Conservation (phyloP, 2,888 invertebrate species). For the Parnassius smintheus region DNA sequence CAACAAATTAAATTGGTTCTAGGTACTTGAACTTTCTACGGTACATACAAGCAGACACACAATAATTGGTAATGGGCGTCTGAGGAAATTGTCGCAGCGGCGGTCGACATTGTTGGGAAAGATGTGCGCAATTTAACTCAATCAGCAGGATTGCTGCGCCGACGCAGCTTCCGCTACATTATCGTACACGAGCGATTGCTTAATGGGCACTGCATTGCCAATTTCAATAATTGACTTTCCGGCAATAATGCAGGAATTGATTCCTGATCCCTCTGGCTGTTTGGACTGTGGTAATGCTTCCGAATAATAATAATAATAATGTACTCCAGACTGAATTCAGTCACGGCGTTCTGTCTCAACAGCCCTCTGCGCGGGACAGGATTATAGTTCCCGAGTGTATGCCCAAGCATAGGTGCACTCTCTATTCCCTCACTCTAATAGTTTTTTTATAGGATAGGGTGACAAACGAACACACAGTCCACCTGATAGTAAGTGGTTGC, state of each 20-base stretch:
- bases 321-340: no score
- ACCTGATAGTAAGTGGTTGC: no score
- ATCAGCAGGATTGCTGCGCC: conserved; percentile 19
- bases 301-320: no score
- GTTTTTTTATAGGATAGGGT: no score
- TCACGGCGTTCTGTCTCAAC: no score
- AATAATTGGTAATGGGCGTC: conserved; percentile 22
- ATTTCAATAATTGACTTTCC: conserved; percentile 3
- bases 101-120: conserved; percentile 25
- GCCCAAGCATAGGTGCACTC: no score
- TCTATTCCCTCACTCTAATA: no score
- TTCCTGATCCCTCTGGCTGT: not conserved
- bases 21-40: conserved; percentile 4
- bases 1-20: no score
- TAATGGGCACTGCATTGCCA: conserved; percentile 8
- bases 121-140: conserved; percentile 19
- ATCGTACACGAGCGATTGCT: not conserved
- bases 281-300: no score
- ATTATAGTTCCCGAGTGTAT: no score
- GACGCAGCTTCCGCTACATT: conserved; percentile 8
- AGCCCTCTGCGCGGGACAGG: no score
- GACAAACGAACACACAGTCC: no score
- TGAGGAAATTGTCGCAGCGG: conserved; percentile 15
- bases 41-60: not conserved
- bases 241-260: not conserved